phyloP scores from a whole-genome alignment of 2,797 vertebrate species.

The Anisognathus igniventris region DNA sequence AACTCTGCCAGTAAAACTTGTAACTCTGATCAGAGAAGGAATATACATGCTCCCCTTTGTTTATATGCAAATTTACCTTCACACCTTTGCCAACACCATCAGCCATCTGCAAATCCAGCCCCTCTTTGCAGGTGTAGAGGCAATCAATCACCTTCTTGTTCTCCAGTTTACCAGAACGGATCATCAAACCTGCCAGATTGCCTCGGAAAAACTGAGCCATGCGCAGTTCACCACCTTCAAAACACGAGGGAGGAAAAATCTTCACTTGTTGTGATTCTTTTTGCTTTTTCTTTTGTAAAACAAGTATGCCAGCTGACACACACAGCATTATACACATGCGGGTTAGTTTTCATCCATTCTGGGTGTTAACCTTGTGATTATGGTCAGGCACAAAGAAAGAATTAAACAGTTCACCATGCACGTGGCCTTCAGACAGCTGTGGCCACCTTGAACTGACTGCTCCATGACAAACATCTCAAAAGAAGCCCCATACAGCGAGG shows the following conservation, averaged over 20 bases:
- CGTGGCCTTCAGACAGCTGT: conserved; percentile 41
- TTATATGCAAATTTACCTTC: conserved; percentile 76
- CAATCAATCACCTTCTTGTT: conserved; percentile 98
- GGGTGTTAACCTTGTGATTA: conserved; percentile 62
- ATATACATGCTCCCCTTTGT: accelerated
- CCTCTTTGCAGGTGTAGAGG: conserved; percentile 97
- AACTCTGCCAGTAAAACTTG: background rate
- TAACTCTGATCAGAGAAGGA: background rate
- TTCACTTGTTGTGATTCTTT: background rate
- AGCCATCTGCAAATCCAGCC: conserved; percentile 86
- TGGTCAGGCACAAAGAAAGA: conserved; percentile 45
- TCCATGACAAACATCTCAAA: background rate
- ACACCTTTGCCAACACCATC: conserved; percentile 83
- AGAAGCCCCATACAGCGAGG: background rate
- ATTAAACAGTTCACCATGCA: conserved; percentile 70
- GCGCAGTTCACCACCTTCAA: conserved; percentile 84
- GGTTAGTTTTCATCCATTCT: conserved; percentile 81
- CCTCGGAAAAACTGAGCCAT: conserved; percentile 96
- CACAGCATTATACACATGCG: conserved; percentile 79
- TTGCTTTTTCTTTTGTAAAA: background rate
- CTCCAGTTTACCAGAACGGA: conserved; percentile 91
- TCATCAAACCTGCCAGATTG: conserved; percentile 90
- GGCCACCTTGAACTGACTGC: background rate
- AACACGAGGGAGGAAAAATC: background rate
- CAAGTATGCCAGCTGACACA: conserved; percentile 48